These are phyloP conservation scores for Rhopalosiphum maidis DNA, from an alignment of 1,140 invertebrate species.

Conservation along the genomic window DNA sequence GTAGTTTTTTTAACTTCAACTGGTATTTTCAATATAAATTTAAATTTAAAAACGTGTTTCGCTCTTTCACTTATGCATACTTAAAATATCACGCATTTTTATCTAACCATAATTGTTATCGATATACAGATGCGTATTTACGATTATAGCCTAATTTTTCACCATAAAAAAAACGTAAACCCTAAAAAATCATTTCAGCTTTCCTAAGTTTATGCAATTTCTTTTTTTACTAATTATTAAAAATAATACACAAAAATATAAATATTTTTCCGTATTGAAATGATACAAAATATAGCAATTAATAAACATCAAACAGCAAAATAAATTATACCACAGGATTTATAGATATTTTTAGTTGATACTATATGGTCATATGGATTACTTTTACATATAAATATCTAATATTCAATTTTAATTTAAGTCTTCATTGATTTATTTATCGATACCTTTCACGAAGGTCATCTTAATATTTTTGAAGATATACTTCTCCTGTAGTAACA, in stretches of 20 bases:
- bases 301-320: no score
- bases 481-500: constrained; percentile 96
- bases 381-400: neutral
- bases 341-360: no score
- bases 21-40: neutral
- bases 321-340: no score
- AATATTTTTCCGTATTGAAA: no score
- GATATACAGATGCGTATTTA: neutral
- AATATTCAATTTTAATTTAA: constrained; percentile 60
- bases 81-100: neutral
- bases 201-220: no score
- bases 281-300: no score
- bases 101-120: neutral
- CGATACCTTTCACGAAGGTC: constrained; percentile 72
- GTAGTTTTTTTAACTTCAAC: neutral
- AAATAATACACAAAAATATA: no score
- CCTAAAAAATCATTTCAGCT: no score
- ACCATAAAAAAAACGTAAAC: no score
- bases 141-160: no score
- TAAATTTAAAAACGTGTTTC: neutral
- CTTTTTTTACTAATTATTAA: no score
- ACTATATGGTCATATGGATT: neutral
- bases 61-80: neutral
- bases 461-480: constrained; percentile 91
- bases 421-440: neutral